Base-by-base conservation (phyloP, 2,888 invertebrate genomes). In the Aphrophora alni region DNA sequence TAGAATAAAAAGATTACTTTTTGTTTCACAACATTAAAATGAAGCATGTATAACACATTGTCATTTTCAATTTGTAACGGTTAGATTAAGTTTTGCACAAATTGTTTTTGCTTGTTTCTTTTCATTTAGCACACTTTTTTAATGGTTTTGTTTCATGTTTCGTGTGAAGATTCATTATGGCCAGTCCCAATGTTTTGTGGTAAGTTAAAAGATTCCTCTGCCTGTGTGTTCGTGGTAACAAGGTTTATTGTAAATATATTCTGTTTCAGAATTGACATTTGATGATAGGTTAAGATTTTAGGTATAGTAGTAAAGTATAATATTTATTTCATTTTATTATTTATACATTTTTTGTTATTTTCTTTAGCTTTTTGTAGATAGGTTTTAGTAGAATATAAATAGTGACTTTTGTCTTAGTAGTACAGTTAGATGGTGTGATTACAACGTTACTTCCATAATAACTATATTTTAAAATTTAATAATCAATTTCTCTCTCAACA, bases 131-230 rank as follows among this genome's bases (percentile, higher is more conserved):
- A 68, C 68, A 79, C 14, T 38, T 76, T 38, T 70, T 72, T 80
- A 51, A 77, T 77, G 74, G 68, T 78, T 80, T 81, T 83, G 80
- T 84, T 83, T 82, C 83, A 83, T 83, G 83, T 82, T 77, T 59
- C 59, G 38, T 59, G 28, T 82, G 82, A 81, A 83, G 84, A 84
- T 81, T 82, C 84, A 77, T 82, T 84, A 81, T 84, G 84, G 84
- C 84, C 84, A 72, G 84, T 84, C 38, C 84, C 84, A 70, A 82
- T 84, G 79, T 82, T 84, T 69, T 84, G 84, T 80, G 84, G 84
- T 84, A 83, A 84, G 84, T 84, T 71, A 21, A 71, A 14, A 71
- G 14, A 24, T 21, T 59, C 59, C 59, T 59, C 59, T 21, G 59
- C 59, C 59, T 59, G 59, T 59, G 59, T 59, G 59, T 59, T n/a